Percentiles rank a stretch among this genome's conserved stretches.
phyloP scores from a whole-genome alignment of 2,888 invertebrate species.

The Cephus sareptanus region DNA sequence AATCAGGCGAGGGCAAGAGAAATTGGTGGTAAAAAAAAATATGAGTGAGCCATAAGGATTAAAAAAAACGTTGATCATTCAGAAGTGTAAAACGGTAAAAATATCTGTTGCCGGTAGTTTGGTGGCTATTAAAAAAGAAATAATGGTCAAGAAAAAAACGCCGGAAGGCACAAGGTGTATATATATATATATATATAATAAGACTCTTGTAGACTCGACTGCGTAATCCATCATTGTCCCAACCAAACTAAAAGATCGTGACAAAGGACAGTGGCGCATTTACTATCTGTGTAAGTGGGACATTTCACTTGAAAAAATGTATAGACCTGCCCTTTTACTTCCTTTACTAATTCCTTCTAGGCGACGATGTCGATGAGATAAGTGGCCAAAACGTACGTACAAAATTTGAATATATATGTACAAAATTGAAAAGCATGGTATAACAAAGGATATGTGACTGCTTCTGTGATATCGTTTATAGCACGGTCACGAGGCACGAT shows the following conservation, averaged over 20 bases:
- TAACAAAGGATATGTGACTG: background rate
- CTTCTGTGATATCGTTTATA: background rate
- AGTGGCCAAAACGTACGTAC: background rate
- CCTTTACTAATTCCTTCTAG: background rate
- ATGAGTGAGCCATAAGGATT: background rate
- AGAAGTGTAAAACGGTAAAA: background rate
- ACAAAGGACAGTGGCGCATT: slow-evolving; percentile 21
- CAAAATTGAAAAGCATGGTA: background rate
- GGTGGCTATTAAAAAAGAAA: background rate
- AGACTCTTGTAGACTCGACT: background rate
- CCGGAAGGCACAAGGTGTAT: background rate
- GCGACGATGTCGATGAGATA: background rate
- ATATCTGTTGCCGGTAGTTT: background rate
- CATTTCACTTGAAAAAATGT: background rate
- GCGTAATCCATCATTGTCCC: slow-evolving; percentile 19
- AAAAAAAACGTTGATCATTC: background rate
- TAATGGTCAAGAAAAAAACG: background rate
- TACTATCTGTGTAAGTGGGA: slow-evolving; percentile 9
- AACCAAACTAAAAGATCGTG: slow-evolving; percentile 18
- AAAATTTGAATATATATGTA: background rate
- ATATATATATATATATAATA: background rate
- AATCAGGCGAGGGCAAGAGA: background rate
- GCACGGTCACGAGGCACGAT: background rate
- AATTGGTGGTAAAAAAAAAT: background rate
- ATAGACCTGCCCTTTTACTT: background rate